Evolutionary conservation across 2,113 vertebrate species (phyloP).

Genomic region (Motacilla alba): DNA sequence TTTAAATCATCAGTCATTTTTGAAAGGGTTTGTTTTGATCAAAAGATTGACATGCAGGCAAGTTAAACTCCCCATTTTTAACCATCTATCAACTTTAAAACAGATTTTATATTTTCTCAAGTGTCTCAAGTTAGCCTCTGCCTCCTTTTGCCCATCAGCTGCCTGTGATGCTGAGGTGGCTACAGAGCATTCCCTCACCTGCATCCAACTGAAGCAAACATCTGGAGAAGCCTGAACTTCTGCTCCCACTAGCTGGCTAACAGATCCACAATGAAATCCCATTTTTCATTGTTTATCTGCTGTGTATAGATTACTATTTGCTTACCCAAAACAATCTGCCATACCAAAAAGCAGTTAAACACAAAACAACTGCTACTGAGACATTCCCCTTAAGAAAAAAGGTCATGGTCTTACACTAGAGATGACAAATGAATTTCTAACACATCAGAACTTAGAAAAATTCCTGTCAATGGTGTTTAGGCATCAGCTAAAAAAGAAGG

Average conservation of each 20-base stretch:
- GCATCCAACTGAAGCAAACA: background rate
- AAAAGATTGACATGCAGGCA: background rate
- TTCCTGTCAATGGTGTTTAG: background rate
- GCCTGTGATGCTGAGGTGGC: background rate
- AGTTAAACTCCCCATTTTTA: background rate
- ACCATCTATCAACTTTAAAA: background rate
- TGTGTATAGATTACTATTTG: background rate
- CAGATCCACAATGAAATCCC: background rate
- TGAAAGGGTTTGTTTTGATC: background rate
- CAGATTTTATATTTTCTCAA: background rate
- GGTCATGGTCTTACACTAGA: background rate
- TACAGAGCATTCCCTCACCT: background rate
- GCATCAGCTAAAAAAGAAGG: background rate
- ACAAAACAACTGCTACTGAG: constrained; percentile 1
- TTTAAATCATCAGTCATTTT: background rate
- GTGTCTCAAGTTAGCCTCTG: background rate
- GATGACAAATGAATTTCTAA: background rate
- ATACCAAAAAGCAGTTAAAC: background rate
- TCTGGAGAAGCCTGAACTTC: background rate
- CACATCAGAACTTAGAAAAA: background rate
- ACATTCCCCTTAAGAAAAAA: background rate
- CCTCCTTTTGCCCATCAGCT: background rate
- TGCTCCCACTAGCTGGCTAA: background rate
- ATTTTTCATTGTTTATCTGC: constrained; percentile 6
- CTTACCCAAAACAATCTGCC: background rate